phyloP scores from a whole-genome alignment of 1,140 invertebrate genomes.

The Dendrolimus punctatus region DNA sequence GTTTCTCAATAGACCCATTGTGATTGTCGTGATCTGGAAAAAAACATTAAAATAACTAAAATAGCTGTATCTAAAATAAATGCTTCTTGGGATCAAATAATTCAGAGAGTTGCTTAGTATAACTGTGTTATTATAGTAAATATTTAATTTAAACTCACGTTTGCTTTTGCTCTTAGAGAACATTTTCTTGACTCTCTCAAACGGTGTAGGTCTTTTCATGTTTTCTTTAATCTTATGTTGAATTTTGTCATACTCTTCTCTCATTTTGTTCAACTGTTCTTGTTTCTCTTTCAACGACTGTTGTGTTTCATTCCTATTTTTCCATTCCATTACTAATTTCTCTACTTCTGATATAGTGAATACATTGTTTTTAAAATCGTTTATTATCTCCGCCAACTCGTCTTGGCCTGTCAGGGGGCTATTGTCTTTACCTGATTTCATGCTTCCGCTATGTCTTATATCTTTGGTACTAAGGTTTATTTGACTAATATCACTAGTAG shows the following conservation, averaged over 20 bases:
- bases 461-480: slow-evolving; percentile 62
- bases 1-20: slow-evolving; percentile 55
- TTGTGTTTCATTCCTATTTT: slow-evolving; percentile 87
- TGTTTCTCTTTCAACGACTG: slow-evolving; percentile 89
- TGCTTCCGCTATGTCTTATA: slow-evolving; percentile 42
- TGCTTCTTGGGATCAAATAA: neutral
- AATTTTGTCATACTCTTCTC: slow-evolving; percentile 85
- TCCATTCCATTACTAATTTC: slow-evolving; percentile 88
- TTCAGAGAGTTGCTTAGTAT: neutral
- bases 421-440: slow-evolving; percentile 55
- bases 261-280: slow-evolving; percentile 84
- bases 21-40: slow-evolving; percentile 48
- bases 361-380: slow-evolving; percentile 91
- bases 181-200: slow-evolving; percentile 84
- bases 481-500: slow-evolving; percentile 65
- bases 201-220: slow-evolving; percentile 82
- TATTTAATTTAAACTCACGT: slow-evolving; percentile 30
- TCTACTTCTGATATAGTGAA: slow-evolving; percentile 89
- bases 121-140: slow-evolving; percentile 1
- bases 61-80: neutral
- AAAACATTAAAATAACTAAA: slow-evolving; percentile 8
- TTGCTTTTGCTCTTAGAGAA: slow-evolving; percentile 75
- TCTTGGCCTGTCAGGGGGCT: slow-evolving; percentile 73
- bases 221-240: slow-evolving; percentile 82
- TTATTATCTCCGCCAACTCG: slow-evolving; percentile 89